phyloP scores from a whole-genome alignment of 2,797 vertebrate species.

The Rhincodon typus region DNA sequence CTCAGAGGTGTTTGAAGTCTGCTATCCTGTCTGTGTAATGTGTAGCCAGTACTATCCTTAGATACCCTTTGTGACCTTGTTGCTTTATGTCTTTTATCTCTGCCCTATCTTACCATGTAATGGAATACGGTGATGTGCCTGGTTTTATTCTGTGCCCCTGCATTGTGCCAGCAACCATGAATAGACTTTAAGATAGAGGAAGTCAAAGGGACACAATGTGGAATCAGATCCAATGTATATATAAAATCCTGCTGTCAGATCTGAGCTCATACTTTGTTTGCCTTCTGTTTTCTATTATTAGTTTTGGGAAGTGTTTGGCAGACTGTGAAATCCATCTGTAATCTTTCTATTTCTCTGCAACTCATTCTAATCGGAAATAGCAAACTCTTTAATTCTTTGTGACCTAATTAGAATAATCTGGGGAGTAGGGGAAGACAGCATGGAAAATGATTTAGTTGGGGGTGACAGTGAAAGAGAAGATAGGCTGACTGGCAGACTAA shows the following conservation, averaged over 20 bases:
- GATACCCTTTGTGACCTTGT: neutral
- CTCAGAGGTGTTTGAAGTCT: neutral
- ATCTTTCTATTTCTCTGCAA: neutral
- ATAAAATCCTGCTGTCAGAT: neutral
- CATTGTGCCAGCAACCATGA: neutral
- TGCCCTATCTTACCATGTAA: neutral
- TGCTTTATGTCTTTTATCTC: neutral
- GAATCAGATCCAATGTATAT: slow-evolving; percentile 18
- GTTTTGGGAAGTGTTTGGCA: slow-evolving; percentile 28
- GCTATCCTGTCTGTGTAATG: slow-evolving; percentile 40
- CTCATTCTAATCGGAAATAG: neutral
- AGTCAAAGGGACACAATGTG: slow-evolving; percentile 1
- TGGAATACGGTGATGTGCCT: neutral
- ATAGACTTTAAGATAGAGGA: slow-evolving; percentile 5
- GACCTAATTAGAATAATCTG: neutral
- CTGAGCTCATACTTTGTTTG: slow-evolving; percentile 1
- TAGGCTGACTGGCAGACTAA: neutral
- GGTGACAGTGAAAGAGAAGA: neutral
- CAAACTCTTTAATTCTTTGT: neutral
- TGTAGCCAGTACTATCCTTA: slow-evolving; percentile 40
- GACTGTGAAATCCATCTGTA: slow-evolving; percentile 31
- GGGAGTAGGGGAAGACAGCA: neutral
- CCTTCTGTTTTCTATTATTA: slow-evolving; percentile 37
- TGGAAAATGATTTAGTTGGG: neutral
- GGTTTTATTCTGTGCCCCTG: neutral